phyloP scores from a whole-genome alignment of 2,888 invertebrate genomes.

The Caenorhabditis sp. region DNA sequence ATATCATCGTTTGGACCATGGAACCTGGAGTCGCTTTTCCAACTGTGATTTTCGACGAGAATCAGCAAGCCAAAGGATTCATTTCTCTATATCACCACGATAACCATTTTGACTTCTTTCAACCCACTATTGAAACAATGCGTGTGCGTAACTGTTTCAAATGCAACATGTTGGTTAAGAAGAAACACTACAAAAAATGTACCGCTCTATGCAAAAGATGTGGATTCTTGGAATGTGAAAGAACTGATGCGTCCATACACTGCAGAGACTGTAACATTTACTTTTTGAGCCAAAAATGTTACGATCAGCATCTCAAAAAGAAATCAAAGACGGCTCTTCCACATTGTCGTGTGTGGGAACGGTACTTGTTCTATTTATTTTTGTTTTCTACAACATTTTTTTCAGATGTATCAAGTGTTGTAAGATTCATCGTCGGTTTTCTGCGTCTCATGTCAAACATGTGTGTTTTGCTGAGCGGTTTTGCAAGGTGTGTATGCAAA shows the following conservation, averaged over 20 bases:
- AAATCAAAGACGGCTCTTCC: background rate
- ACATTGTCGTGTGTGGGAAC: background rate
- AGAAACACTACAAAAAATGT: background rate
- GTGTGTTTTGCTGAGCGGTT: background rate
- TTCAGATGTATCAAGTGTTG: background rate
- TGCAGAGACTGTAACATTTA: background rate
- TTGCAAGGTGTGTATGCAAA: background rate
- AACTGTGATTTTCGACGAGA: conserved; percentile 1
- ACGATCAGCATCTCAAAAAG: background rate
- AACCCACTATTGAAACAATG: background rate
- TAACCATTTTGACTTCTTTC: background rate
- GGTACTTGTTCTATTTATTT: too few relatives aligned
- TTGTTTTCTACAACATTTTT: background rate
- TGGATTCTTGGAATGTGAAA: background rate
- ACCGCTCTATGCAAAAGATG: background rate
- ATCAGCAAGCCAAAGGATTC: background rate
- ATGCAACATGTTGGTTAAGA: background rate
- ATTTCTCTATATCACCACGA: background rate
- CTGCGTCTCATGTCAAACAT: background rate
- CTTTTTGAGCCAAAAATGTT: background rate
- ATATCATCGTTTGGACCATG: too few relatives aligned
- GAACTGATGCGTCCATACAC: background rate
- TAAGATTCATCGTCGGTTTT: background rate
- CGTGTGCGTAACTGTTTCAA: too few relatives aligned
- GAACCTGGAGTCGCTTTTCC: too few relatives aligned